A percentile compares a stretch with the other conserved stretches of the same genome.
Conservation (phyloP, 2,797 vertebrate species). For the Pantherophis alleghaniensis region DNA sequence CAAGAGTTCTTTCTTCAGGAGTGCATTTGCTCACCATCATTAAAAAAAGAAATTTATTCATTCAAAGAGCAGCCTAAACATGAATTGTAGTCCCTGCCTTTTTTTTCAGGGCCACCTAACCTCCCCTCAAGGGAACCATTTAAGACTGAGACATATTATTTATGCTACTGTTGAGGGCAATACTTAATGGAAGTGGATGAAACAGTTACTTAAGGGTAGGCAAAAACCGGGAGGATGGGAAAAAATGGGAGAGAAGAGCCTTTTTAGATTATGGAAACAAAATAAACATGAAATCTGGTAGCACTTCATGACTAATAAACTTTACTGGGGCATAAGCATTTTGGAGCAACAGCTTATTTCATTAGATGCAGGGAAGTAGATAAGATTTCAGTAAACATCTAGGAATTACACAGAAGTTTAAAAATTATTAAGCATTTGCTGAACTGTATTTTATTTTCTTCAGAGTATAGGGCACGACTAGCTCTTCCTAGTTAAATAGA, state of each 20-base stretch:
- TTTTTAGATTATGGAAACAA: background rate
- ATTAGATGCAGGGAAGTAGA: background rate
- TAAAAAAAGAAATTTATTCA: background rate
- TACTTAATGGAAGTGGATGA: background rate
- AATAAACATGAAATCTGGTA: background rate
- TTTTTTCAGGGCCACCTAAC: background rate
- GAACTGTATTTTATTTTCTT: background rate
- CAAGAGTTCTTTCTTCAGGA: background rate
- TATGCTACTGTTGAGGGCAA: background rate
- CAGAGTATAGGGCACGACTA: background rate
- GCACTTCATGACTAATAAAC: background rate
- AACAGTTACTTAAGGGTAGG: background rate
- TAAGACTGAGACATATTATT: background rate
- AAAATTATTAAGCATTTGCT: background rate
- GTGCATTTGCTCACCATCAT: background rate
- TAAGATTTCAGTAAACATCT: background rate
- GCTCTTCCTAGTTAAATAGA: background rate
- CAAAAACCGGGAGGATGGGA: background rate
- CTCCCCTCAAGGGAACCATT: background rate
- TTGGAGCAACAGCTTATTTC: background rate
- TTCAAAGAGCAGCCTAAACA: accelerated
- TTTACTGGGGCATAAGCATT: background rate
- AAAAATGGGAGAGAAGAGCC: background rate
- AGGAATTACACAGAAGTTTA: background rate
- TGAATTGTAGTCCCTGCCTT: background rate